These are phyloP conservation scores for Stenurella melanura DNA, from an alignment of 2,888 invertebrate species.

Conservation along the genomic window DNA sequence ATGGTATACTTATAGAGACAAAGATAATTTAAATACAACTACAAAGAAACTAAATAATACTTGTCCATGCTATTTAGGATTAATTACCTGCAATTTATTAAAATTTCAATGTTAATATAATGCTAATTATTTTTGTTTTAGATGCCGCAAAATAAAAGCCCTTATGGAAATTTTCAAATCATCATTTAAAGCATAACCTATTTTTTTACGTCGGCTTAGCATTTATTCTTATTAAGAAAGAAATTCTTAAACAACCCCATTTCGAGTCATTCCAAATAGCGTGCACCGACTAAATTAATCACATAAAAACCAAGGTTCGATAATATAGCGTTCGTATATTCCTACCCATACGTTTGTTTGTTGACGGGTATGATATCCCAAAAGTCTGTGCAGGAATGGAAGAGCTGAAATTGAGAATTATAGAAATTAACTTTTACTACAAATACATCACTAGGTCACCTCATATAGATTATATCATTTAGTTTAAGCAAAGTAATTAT, in stretches of 20 bases:
- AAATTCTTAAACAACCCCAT: background rate
- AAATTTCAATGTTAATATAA: too few species aligned
- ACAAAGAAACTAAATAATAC: too few species aligned
- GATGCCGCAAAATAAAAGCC: too few species aligned
- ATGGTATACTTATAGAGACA: too few species aligned
- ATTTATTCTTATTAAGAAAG: background rate
- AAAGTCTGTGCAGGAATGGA: background rate
- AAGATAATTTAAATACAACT: too few species aligned
- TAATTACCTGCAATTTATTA: too few species aligned
- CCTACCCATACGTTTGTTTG: background rate
- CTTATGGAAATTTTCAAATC: too few species aligned
- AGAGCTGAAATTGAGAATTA: background rate
- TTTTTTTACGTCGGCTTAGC: background rate
- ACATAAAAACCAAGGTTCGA: conserved; percentile 1
- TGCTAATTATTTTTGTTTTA: too few species aligned
- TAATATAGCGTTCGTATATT: conserved; percentile 1
- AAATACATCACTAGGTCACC: background rate
- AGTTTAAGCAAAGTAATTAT: background rate
- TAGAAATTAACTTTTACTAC: background rate
- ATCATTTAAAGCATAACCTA: too few species aligned
- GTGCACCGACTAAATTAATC: background rate
- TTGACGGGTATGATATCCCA: background rate
- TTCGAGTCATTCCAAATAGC: background rate
- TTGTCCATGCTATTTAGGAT: too few species aligned
- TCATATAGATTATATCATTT: background rate